phyloP scores from a whole-genome alignment of 2,888 invertebrate species.

The Exocentrus adspersus region DNA sequence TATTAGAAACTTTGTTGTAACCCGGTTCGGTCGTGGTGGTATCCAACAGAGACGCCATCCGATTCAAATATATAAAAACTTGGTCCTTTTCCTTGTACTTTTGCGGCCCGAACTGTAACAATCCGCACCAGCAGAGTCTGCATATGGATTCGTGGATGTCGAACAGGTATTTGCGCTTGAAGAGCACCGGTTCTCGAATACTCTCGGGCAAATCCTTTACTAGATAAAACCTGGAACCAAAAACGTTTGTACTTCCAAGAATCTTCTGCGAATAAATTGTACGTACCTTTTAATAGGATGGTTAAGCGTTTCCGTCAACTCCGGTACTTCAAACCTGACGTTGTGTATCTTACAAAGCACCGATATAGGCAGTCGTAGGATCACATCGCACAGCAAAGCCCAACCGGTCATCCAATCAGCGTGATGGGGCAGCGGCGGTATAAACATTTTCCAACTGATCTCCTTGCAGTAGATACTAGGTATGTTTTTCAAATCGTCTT shows the following conservation, averaged over 20 bases:
- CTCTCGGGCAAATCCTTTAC: conserved; percentile 70
- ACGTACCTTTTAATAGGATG: conserved; percentile 72
- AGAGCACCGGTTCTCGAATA: conserved; percentile 66
- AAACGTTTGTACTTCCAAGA: too few relatives aligned
- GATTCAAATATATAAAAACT: conserved; percentile 77
- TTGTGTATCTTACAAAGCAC: conserved; percentile 76
- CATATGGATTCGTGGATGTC: conserved; percentile 68
- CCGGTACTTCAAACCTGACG: conserved; percentile 68
- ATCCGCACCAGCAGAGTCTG: conserved; percentile 73
- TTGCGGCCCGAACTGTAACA: conserved; percentile 75
- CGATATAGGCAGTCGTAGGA: conserved; percentile 76
- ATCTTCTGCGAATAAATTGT: too few relatives aligned
- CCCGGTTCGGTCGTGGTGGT: conserved; percentile 72
- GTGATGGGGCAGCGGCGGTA: conserved; percentile 73
- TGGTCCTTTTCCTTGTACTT: conserved; percentile 74
- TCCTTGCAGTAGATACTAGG: conserved; percentile 65
- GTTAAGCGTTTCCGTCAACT: conserved; percentile 68
- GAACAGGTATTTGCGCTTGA: conserved; percentile 69
- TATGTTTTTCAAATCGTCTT: conserved; percentile 63
- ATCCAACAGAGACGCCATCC: conserved; percentile 70
- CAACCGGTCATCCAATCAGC: conserved; percentile 67
- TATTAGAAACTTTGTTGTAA: conserved; percentile 70
- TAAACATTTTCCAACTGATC: conserved; percentile 77
- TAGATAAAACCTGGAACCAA: conserved; percentile 66
- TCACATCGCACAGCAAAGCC: conserved; percentile 75